phyloP scores from a whole-genome alignment of 2,797 vertebrate genomes.

The Sphenodon punctatus region DNA sequence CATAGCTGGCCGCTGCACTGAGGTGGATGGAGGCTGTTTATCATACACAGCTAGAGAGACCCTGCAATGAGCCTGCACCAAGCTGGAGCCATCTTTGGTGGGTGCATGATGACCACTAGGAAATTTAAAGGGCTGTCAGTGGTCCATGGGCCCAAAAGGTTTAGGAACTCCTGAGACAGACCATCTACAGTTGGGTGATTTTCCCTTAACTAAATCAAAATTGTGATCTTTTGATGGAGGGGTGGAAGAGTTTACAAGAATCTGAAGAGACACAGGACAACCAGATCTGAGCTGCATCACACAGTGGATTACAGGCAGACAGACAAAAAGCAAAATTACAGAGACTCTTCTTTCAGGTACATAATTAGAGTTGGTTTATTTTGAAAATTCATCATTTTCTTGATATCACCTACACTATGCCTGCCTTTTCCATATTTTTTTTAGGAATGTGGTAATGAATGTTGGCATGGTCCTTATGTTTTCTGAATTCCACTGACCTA shows the following conservation, averaged over 20 bases:
- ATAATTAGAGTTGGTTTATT: slow-evolving; percentile 10
- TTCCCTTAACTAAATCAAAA: neutral
- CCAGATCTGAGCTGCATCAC: neutral
- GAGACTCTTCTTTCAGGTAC: slow-evolving; percentile 8
- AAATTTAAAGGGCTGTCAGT: no score
- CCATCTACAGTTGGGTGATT: neutral
- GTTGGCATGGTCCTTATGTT: neutral
- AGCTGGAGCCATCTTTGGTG: no score
- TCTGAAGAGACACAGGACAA: neutral
- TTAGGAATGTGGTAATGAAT: slow-evolving; percentile 55
- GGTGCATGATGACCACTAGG: no score
- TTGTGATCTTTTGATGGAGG: neutral
- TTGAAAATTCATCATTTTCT: neutral
- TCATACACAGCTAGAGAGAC: no score
- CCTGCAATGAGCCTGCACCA: no score
- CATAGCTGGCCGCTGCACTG: no score
- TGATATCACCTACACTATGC: neutral
- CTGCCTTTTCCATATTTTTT: slow-evolving; percentile 10
- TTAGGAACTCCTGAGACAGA: no score
- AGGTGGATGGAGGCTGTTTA: no score
- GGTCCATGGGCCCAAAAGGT: no score
- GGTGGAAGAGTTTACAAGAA: no score
- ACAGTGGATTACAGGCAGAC: neutral
- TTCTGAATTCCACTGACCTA: slow-evolving; percentile 61
- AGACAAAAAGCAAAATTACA: neutral